Percentiles rank a stretch among this genome's conserved stretches.
Evolutionary conservation across 2,797 vertebrate genomes (phyloP).

Genomic region (Molothrus aeneus): DNA sequence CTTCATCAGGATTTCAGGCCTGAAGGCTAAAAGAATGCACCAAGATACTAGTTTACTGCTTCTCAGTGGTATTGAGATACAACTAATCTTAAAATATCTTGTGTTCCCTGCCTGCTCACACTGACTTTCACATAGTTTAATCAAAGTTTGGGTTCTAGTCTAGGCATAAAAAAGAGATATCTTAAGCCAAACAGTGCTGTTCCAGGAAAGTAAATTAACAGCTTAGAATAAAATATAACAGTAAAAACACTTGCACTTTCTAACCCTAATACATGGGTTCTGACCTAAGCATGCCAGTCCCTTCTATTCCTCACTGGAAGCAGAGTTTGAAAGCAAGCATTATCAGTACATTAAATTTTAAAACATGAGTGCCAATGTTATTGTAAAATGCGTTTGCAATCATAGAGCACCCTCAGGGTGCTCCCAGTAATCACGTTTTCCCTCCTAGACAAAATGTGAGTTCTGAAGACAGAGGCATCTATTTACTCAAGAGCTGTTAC

Average conservation of each 20-base stretch:
- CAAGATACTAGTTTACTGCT: not conserved
- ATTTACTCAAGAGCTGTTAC: constrained; percentile 1
- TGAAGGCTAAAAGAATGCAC: not conserved
- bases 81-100: not conserved
- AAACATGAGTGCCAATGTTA: not conserved
- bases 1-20: not conserved
- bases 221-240: not conserved
- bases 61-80: not conserved
- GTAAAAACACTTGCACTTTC: not conserved
- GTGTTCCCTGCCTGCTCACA: not conserved
- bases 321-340: constrained; percentile 6
- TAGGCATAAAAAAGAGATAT: not conserved
- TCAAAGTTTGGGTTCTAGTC: not conserved
- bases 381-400: constrained; percentile 11
- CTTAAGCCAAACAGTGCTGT: not conserved
- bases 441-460: not conserved
- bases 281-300: not conserved
- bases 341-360: not conserved
- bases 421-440: not conserved
- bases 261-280: not conserved
- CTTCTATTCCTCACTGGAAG: not conserved
- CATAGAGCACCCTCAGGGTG: not conserved
- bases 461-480: not conserved
- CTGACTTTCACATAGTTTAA: not conserved
- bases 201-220: not conserved